Conservation (phyloP, 1,140 invertebrate species). For the Drosophila asahinai region DNA sequence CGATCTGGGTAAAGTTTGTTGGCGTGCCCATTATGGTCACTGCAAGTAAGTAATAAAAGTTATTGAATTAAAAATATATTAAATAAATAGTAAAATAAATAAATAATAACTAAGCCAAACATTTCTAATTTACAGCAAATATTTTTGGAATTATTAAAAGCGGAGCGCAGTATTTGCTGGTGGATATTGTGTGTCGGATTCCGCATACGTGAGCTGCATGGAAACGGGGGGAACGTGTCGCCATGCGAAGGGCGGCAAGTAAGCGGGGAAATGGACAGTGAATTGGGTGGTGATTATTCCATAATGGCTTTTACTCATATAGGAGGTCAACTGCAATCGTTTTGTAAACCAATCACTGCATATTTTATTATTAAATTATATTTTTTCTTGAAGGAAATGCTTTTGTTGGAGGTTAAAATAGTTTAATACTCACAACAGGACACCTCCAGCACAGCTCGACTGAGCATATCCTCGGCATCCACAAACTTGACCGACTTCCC, state of each 20-base stretch:
- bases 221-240: constrained; percentile 66
- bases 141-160: constrained; percentile 5
- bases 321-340: constrained; percentile 15
- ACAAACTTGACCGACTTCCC: constrained; percentile 61
- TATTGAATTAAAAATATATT: not conserved
- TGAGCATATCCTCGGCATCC: constrained; percentile 75
- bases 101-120: not conserved
- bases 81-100: not conserved
- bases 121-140: not conserved
- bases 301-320: constrained; percentile 8
- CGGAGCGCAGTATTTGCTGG: not conserved
- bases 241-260: constrained; percentile 33
- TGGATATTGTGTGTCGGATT: constrained; percentile 31
- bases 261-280: not conserved
- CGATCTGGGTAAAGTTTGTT: constrained; percentile 72
- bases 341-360: not conserved
- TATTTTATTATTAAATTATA: constrained; percentile 1
- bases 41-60: constrained; percentile 31
- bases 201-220: constrained; percentile 69
- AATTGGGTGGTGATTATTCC: constrained; percentile 3
- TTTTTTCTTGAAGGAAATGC: not conserved
- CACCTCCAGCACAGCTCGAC: constrained; percentile 76
- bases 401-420: not conserved
- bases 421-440: constrained; percentile 72
- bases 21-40: constrained; percentile 81